Conservation (phyloP, 2,888 invertebrate species). For the Hypena proboscidalis region DNA sequence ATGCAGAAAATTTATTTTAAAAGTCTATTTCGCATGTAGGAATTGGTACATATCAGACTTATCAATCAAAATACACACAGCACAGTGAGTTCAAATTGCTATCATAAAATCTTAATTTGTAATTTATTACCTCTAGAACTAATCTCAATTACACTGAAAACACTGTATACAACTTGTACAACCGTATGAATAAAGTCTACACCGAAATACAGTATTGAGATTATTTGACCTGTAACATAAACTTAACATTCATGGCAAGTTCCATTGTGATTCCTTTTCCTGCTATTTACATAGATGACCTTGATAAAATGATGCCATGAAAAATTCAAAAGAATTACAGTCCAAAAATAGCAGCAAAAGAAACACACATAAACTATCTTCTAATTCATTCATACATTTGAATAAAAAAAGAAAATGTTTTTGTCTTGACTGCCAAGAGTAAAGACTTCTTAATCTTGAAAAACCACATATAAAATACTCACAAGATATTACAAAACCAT, state of each 20-base stretch:
- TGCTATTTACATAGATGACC: slow-evolving; percentile 28
- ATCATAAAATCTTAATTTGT: slow-evolving; percentile 9
- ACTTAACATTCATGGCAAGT: slow-evolving; percentile 7
- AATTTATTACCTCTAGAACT: not conserved
- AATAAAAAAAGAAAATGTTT: slow-evolving; percentile 9
- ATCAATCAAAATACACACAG: slow-evolving; percentile 15
- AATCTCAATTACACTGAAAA: not conserved
- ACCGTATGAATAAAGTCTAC: not conserved
- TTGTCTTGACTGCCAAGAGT: too few species aligned
- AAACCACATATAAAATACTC: slow-evolving; percentile 11
- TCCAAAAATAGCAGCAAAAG: too few species aligned
- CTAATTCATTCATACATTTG: not conserved
- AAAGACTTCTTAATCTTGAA: too few species aligned
- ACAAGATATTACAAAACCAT: slow-evolving; percentile 21
- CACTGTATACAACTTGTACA: not conserved
- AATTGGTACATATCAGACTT: slow-evolving; percentile 12
- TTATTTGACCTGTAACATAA: not conserved
- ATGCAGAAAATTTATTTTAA: not conserved
- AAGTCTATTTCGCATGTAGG: slow-evolving; percentile 1
- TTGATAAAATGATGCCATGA: slow-evolving; percentile 4
- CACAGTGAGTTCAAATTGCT: not conserved
- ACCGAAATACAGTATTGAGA: not conserved
- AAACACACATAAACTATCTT: too few species aligned
- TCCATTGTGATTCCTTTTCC: slow-evolving; percentile 25
- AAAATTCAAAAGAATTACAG: not conserved